These are phyloP conservation scores for Eriosoma lanigerum DNA, from an alignment of 1,140 invertebrate species.

Conservation along the genomic window DNA sequence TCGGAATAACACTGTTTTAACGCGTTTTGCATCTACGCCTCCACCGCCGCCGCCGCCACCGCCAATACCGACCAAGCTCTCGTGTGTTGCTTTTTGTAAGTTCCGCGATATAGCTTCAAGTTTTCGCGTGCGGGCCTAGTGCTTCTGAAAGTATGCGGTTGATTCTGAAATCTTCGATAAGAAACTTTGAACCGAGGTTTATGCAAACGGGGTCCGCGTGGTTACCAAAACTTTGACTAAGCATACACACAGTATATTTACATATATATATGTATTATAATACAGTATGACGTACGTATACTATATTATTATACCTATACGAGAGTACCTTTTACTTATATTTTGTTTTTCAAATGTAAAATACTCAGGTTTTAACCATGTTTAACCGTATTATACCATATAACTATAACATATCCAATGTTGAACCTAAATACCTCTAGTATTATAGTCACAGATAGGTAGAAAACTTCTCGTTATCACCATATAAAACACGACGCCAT, in stretches of 20 bases:
- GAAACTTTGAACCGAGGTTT: slow-evolving; percentile 43
- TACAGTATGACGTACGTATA: no score
- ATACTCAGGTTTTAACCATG: no score
- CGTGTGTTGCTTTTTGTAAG: neutral
- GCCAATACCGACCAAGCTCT: neutral
- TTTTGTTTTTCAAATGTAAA: no score
- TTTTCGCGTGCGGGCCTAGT: neutral
- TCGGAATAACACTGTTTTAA: slow-evolving; percentile 28
- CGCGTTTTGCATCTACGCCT: slow-evolving; percentile 9
- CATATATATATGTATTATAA: no score
- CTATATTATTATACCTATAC: no score
- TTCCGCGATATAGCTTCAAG: slow-evolving; percentile 4
- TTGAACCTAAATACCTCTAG: no score
- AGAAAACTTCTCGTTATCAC: no score
- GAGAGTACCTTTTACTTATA: neutral
- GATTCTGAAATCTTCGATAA: slow-evolving; percentile 49
- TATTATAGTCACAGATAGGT: no score
- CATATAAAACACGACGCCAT: no score
- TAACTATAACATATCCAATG: no score
- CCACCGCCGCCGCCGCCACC: no score
- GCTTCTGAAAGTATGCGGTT: slow-evolving; percentile 42
- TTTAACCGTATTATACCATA: no score
- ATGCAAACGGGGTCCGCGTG: neutral
- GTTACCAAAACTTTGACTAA: slow-evolving; percentile 29
- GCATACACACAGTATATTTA: neutral